phyloP scores from a whole-genome alignment of 2,888 invertebrate genomes.

The Trissolcus japonicus region DNA sequence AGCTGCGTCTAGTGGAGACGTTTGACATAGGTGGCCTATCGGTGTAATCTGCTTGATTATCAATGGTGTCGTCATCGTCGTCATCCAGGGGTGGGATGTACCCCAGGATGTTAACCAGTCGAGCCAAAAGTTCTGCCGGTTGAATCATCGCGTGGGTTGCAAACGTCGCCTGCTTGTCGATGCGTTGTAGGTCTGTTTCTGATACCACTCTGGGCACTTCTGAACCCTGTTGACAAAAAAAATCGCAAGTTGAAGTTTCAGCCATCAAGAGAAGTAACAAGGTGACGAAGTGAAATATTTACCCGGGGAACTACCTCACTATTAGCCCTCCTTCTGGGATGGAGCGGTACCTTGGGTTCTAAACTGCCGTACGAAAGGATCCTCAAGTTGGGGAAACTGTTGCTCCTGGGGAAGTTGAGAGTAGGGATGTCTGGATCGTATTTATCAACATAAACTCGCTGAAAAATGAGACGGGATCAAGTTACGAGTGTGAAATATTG shows the following conservation, averaged over 20 bases:
- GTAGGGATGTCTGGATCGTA: conserved; percentile 68
- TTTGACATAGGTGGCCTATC: conserved; percentile 86
- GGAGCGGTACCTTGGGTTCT: conserved; percentile 60
- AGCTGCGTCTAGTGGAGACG: conserved; percentile 76
- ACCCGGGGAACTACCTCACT: conserved; percentile 73
- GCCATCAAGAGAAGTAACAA: not conserved
- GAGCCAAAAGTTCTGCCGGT: conserved; percentile 85
- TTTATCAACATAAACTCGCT: conserved; percentile 85
- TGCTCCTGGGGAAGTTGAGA: conserved; percentile 78
- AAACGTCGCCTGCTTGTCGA: conserved; percentile 88
- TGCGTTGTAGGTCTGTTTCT: conserved; percentile 86
- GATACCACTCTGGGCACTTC: conserved; percentile 82
- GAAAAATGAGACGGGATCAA: conserved; percentile 63
- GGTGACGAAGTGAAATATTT: conserved; percentile 19
- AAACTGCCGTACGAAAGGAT: conserved; percentile 74
- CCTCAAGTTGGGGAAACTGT: conserved; percentile 85
- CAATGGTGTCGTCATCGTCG: conserved; percentile 62
- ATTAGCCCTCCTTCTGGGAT: conserved; percentile 72
- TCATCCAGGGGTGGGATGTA: conserved; percentile 73
- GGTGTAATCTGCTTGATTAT: conserved; percentile 80
- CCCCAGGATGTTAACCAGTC: conserved; percentile 87
- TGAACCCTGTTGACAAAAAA: conserved; percentile 62
- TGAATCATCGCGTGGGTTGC: conserved; percentile 84
- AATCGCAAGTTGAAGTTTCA: not conserved
- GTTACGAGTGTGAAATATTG: not conserved